Conservation (phyloP, 35 echinoderm and acorn worm species). For the Ophiothrix spiculata region DNA sequence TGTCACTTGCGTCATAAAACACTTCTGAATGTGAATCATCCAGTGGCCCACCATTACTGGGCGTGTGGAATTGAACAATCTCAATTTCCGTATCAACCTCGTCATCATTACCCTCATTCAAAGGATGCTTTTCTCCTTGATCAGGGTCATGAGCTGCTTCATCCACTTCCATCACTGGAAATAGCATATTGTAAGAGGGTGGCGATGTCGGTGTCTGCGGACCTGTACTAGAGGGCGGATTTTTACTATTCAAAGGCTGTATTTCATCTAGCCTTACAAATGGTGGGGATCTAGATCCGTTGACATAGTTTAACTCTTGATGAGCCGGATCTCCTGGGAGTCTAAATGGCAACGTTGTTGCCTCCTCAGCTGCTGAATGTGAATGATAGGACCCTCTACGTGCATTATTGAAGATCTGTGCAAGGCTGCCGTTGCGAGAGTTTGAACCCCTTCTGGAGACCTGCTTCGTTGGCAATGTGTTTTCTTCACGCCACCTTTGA, state of each 20-base stretch:
- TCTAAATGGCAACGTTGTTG: background rate
- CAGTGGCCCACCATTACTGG: no score
- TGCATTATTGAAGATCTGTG: slow-evolving; percentile 3
- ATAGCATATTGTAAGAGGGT: background rate
- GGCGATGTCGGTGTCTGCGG: background rate
- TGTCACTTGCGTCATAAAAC: background rate
- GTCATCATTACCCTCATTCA: background rate
- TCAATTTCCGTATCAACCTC: background rate
- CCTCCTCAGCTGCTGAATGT: background rate
- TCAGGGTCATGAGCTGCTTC: background rate
- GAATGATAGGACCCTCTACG: slow-evolving; percentile 33
- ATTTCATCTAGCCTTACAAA: slow-evolving; percentile 31
- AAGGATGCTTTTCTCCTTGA: background rate
- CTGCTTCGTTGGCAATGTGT: slow-evolving; percentile 51
- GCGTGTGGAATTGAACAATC: no score
- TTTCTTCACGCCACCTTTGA: slow-evolving; percentile 57
- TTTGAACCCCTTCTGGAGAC: slow-evolving; percentile 54
- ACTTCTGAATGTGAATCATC: no score
- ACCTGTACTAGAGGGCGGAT: background rate
- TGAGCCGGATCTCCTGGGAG: background rate
- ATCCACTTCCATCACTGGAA: slow-evolving; percentile 1
- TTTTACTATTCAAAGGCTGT: slow-evolving; percentile 12
- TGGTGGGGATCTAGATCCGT: slow-evolving; percentile 19
- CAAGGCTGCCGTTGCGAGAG: slow-evolving; percentile 36
- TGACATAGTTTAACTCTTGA: background rate